Conservation (phyloP, 2,113 vertebrate species). For the Gadus chalcogrammus region DNA sequence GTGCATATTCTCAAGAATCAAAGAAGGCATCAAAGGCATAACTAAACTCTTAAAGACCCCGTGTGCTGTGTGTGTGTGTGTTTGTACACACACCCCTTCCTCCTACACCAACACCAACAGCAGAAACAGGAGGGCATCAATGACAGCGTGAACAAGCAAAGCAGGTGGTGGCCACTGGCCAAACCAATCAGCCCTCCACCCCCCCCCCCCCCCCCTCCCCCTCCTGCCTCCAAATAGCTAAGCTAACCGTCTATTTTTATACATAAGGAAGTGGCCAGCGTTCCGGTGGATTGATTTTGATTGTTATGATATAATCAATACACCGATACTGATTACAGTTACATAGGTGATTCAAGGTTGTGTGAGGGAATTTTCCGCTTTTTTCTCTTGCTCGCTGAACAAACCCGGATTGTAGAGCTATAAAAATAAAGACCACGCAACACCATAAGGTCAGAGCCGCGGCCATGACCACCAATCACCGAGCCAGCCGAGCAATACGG, state of each 20-base stretch:
- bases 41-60: conserved; percentile 75
- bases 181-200: conserved; percentile 49
- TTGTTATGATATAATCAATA: too few relatives aligned
- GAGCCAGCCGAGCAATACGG: conserved; percentile 43
- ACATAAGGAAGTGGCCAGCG: too few relatives aligned
- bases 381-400: conserved; percentile 13
- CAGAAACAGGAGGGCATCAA: conserved; percentile 57
- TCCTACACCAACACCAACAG: too few relatives aligned
- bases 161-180: conserved; percentile 71
- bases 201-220: not conserved
- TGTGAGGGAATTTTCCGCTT: too few relatives aligned
- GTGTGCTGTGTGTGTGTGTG: not conserved
- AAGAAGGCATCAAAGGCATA: conserved; percentile 78
- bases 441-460: not conserved
- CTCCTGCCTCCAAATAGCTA: conserved; percentile 37
- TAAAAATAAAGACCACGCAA: not conserved
- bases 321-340: too few relatives aligned
- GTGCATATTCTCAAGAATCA: conserved; percentile 80
- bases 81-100: conserved; percentile 29
- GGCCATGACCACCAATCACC: conserved; percentile 33
- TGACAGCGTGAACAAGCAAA: conserved; percentile 76
- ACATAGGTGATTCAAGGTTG: too few relatives aligned
- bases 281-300: too few relatives aligned
- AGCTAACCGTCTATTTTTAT: conserved; percentile 57
- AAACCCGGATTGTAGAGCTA: not conserved